Base-by-base conservation (phyloP, 2,888 invertebrate genomes). In the Elysia crispata region DNA sequence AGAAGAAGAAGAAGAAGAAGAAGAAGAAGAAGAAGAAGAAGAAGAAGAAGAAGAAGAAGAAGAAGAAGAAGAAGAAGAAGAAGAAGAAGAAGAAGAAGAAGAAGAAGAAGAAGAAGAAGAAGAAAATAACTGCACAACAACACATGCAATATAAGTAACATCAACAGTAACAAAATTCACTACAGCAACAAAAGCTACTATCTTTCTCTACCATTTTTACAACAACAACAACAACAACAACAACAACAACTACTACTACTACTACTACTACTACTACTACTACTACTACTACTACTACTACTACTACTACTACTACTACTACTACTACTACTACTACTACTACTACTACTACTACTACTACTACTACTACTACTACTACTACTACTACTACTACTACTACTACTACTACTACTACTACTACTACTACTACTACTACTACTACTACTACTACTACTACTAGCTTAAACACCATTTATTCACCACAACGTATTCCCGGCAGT, bases 361-460 rank as follows among this genome's bases (percentile, higher is more conserved):
- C 64, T 64, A 64, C 64, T 64, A 64, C 64, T 64, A 64, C 64
- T 64, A 64, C 25, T 64, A 64, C 64, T 64, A 64, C 64, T 64
- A 64, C 64, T 64, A 25, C 64, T 64, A 64, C 64, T 64, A 64
- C 25, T 64, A 64, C 64, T 64, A 64, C 64, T 64, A 64, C 64
- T 64, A 64, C 64, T 64, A 64, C 64, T 64, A 64, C 64, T 64
- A 64, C 64, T 64, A 64, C 64, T 64, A 64, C 64, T 64, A 64
- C 64, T 64, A 64, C 64, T 64, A 64, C 64, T 64, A 64, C 64
- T 64, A 64, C 64, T 64, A 64, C 64, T 64, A 64, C 64, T 70
- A 80, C 80, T 72, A 80, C 77, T 77, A 72, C 80, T 69, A 54
- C 54, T 72, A 72, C 41, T 64, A 64, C 64, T n/a, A 64, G n/a